A percentile compares a stretch with the other conserved stretches of the same genome.
Conservation (phyloP, 2,888 invertebrate species). For the Agriopis aurantiaria region DNA sequence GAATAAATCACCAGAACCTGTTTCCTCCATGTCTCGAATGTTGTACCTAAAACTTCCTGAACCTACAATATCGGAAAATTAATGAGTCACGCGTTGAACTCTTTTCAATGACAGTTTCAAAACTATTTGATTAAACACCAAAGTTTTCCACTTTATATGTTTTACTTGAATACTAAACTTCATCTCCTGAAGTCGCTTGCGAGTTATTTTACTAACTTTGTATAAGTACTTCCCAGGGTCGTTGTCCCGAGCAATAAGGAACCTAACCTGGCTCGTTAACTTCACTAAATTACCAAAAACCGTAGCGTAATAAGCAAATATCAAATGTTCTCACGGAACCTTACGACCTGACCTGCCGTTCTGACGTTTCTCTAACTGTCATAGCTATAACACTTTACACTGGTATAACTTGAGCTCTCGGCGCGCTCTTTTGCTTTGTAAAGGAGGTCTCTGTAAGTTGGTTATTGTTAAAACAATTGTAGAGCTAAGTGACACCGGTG, state of each 20-base stretch:
- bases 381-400: constrained; percentile 62
- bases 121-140: not conserved
- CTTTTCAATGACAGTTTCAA: constrained; percentile 27
- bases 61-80: constrained; percentile 12
- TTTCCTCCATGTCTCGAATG: not conserved
- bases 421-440: constrained; percentile 5
- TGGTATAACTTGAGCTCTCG: constrained; percentile 54
- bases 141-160: not conserved
- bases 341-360: constrained; percentile 72
- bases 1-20: not conserved
- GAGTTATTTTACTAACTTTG: constrained; percentile 6
- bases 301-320: constrained; percentile 50
- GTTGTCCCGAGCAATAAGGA: constrained; percentile 23
- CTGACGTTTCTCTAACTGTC: constrained; percentile 78
- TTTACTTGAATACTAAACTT: not conserved
- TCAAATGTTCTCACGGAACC: constrained; percentile 77
- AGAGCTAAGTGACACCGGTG: constrained; percentile 66
- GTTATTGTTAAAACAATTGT: constrained; percentile 69
- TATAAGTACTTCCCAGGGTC: constrained; percentile 6
- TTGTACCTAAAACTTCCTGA: not conserved
- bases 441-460: constrained; percentile 53
- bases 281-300: constrained; percentile 41
- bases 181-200: not conserved
- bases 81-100: constrained; percentile 37
- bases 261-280: constrained; percentile 38